These are phyloP conservation scores for Antechinus stuartii DNA, from an alignment of 2,113 vertebrate species.

Conservation along the genomic window DNA sequence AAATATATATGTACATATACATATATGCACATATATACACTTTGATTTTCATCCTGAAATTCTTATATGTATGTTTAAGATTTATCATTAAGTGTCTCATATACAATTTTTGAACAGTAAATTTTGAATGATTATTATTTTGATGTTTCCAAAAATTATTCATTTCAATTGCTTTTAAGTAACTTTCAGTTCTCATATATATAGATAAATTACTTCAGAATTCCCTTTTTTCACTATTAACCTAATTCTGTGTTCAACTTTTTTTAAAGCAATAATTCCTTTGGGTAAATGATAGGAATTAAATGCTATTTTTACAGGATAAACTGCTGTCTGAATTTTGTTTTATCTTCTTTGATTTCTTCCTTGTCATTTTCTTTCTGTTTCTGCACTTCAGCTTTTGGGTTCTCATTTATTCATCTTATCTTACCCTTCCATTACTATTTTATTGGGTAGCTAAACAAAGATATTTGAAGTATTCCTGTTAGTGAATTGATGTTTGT, in stretches of 20 bases:
- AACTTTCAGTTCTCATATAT: not conserved
- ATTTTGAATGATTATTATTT: not conserved
- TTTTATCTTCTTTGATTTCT: not conserved
- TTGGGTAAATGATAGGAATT: not conserved
- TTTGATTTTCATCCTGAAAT: not conserved
- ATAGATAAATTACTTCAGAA: not conserved
- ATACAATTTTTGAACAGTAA: not conserved
- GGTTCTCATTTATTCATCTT: not conserved
- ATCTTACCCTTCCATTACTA: not conserved
- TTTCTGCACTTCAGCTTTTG: not conserved
- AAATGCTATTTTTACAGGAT: not conserved
- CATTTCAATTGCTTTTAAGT: not conserved
- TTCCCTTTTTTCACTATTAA: not conserved
- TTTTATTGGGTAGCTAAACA: not conserved
- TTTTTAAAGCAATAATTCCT: not conserved
- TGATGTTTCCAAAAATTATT: not conserved
- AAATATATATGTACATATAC: not conserved
- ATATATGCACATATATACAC: not conserved
- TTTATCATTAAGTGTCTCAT: not conserved
- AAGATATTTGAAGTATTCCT: not conserved
- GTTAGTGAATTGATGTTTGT: not conserved
- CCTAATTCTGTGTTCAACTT: not conserved
- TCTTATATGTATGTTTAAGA: not conserved
- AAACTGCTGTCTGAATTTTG: not conserved
- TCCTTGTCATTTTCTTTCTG: not conserved